These are phyloP conservation scores for Montifringilla adamsi DNA, from an alignment of 2,113 vertebrate genomes.

Conservation along the genomic window DNA sequence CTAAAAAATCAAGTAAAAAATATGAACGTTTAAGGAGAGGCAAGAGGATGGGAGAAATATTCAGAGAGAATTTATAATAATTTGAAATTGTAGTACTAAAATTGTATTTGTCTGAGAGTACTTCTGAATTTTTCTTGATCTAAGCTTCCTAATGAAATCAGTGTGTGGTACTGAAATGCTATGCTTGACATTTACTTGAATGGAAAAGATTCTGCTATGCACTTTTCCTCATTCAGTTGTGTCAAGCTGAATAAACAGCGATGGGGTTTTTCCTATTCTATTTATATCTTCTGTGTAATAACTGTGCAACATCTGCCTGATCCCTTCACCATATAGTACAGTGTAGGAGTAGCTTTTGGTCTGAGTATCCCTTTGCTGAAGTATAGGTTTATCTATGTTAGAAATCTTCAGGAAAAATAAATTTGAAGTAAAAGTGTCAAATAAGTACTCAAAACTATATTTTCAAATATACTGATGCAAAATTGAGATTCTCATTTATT, in stretches of 20 bases:
- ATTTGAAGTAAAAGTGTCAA: not conserved
- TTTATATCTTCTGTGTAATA: constrained; percentile 13
- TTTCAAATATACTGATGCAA: not conserved
- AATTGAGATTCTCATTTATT: not conserved
- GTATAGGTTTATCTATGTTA: not conserved
- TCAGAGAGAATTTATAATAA: not conserved
- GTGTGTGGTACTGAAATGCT: not conserved
- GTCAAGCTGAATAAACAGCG: not conserved
- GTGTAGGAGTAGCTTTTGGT: not conserved
- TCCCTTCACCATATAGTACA: not conserved
- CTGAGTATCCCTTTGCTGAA: not conserved
- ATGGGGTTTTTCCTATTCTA: not conserved
- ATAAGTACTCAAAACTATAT: not conserved
- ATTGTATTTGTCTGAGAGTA: not conserved
- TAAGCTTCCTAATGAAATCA: not conserved
- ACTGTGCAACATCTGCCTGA: constrained; percentile 1
- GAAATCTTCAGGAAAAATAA: not conserved
- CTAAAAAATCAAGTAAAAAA: not conserved
- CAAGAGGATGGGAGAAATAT: not conserved
- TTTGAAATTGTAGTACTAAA: not conserved
- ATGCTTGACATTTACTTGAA: not conserved
- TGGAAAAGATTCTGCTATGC: not conserved
- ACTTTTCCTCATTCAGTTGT: not conserved
- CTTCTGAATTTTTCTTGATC: not conserved
- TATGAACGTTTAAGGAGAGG: not conserved